phyloP scores from a whole-genome alignment of 2,888 invertebrate species.

The Alloscopus bannaensis region DNA sequence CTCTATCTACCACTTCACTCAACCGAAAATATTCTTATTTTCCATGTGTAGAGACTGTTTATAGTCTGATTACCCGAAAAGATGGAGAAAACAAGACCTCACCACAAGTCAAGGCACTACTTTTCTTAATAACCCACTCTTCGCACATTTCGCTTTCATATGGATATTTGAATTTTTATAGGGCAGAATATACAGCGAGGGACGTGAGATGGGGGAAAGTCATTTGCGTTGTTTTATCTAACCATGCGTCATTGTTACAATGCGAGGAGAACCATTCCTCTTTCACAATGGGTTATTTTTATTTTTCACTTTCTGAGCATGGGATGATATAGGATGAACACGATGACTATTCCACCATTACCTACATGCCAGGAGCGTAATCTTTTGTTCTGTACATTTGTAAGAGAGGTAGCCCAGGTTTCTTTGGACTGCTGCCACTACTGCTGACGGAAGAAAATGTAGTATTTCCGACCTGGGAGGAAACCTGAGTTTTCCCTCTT shows the following conservation, averaged over 20 bases:
- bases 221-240: background rate
- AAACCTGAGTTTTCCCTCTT: slow-evolving; percentile 52
- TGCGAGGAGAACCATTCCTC: slow-evolving; percentile 24
- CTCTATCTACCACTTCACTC: slow-evolving; percentile 30
- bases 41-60: slow-evolving; percentile 43
- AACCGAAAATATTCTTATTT: slow-evolving; percentile 52
- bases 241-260: slow-evolving; percentile 32
- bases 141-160: background rate
- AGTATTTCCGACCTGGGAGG: slow-evolving; percentile 44
- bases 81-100: slow-evolving; percentile 29
- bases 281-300: slow-evolving; percentile 37
- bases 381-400: no score
- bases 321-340: no score
- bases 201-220: background rate
- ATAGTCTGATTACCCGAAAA: slow-evolving; percentile 48
- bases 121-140: no score
- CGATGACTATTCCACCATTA: no score
- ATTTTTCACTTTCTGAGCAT: no score
- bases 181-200: no score
- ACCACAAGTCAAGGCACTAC: no score
- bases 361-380: no score
- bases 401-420: no score
- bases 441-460: slow-evolving; percentile 28
- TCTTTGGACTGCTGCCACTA: slow-evolving; percentile 16
- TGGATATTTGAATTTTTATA: no score